phyloP scores from a whole-genome alignment of 1,140 invertebrate species.

The Chlorops oryzae region DNA sequence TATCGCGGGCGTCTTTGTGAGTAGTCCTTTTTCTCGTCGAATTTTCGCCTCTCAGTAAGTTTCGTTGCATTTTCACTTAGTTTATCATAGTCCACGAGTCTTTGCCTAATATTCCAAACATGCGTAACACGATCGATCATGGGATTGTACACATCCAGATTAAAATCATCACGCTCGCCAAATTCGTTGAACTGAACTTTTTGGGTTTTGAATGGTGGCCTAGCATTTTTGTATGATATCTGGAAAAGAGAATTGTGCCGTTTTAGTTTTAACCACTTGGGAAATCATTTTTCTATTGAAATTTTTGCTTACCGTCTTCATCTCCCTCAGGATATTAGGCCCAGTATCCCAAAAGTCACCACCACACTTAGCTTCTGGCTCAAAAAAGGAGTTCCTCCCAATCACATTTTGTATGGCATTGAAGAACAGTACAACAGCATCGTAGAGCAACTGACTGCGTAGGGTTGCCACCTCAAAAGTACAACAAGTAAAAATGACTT shows the following conservation, averaged over 20 bases:
- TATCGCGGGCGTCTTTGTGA: constrained; percentile 28
- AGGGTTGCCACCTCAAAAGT: constrained; percentile 22
- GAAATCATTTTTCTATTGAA: background rate
- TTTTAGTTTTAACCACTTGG: background rate
- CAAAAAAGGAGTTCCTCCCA: constrained; percentile 19
- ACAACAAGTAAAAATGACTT: background rate
- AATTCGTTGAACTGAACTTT: constrained; percentile 65
- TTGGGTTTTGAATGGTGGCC: constrained; percentile 35
- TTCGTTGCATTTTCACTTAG: constrained; percentile 29
- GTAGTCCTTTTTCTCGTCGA: constrained; percentile 31
- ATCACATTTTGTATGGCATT: constrained; percentile 51
- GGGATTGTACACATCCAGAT: constrained; percentile 63
- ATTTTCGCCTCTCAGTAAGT: constrained; percentile 19
- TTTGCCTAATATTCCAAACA: constrained; percentile 37
- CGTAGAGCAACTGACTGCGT: constrained; percentile 54
- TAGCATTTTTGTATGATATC: constrained; percentile 26
- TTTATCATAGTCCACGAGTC: constrained; percentile 25
- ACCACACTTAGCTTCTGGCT: constrained; percentile 27
- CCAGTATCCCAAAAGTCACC: constrained; percentile 39
- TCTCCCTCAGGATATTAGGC: constrained; percentile 28
- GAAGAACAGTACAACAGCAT: constrained; percentile 61
- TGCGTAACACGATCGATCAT: constrained; percentile 30
- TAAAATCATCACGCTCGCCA: constrained; percentile 66
- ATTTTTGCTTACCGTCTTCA: constrained; percentile 25
- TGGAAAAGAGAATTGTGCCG: constrained; percentile 3